Conservation (phyloP, 2,888 invertebrate genomes). For the Cenopis cana region DNA sequence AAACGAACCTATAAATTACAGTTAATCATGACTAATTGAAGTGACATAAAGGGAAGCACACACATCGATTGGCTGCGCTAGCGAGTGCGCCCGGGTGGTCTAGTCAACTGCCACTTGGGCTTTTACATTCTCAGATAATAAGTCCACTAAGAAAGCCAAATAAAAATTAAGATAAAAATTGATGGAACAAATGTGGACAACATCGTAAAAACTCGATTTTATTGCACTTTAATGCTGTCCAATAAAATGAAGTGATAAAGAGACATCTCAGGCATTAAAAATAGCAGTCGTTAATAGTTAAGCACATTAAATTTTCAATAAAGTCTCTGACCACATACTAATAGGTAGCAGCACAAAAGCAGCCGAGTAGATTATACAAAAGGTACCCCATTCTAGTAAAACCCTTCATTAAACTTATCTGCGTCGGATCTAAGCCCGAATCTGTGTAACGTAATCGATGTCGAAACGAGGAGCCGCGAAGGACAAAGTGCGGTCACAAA, state of each 20-base stretch:
- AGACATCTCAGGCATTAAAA: constrained; percentile 37
- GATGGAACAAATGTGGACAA: constrained; percentile 62
- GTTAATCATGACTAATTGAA: constrained; percentile 82
- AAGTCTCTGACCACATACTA: constrained; percentile 43
- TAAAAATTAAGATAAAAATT: constrained; percentile 75
- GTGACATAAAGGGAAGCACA: constrained; percentile 64
- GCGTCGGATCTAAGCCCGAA: constrained; percentile 72
- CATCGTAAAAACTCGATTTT: constrained; percentile 62
- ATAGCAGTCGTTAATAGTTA: constrained; percentile 40
- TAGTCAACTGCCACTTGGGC: constrained; percentile 59
- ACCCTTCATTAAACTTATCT: constrained; percentile 81
- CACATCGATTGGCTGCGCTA: constrained; percentile 53
- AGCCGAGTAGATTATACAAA: constrained; percentile 67
- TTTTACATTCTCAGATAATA: constrained; percentile 70
- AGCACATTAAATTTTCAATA: constrained; percentile 39
- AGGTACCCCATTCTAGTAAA: constrained; percentile 70
- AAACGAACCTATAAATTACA: constrained; percentile 81
- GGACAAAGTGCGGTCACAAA: constrained; percentile 81
- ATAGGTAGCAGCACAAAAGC: constrained; percentile 58
- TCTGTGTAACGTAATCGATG: constrained; percentile 81
- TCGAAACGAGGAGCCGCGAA: constrained; percentile 76
- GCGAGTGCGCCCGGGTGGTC: constrained; percentile 71
- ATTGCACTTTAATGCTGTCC: constrained; percentile 56
- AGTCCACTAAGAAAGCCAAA: constrained; percentile 67
- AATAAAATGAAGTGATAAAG: constrained; percentile 52